Conservation (phyloP, 2,888 invertebrate species). For the Platycheirus albimanus region DNA sequence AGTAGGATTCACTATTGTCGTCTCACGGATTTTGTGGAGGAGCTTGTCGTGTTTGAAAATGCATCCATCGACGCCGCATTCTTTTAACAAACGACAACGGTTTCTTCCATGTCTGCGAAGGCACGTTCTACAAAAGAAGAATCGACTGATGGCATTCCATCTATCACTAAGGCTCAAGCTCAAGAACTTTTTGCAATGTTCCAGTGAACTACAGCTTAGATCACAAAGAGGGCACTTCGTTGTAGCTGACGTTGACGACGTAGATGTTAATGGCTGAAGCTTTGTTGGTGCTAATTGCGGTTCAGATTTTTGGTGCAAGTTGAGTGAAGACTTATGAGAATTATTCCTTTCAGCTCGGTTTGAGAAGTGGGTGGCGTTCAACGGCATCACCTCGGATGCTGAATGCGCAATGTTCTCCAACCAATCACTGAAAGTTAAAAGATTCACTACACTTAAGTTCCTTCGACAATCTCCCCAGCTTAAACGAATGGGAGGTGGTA, state of each 20-base stretch:
- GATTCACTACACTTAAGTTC: not conserved
- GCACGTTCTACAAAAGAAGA: not conserved
- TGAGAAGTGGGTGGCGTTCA: not conserved
- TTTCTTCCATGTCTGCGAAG: not conserved
- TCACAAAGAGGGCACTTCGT: not conserved
- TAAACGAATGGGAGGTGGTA: not conserved
- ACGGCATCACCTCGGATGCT: not conserved
- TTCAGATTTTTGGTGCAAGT: not conserved
- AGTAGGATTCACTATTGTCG: not conserved
- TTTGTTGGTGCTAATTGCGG: not conserved
- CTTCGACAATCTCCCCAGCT: not conserved
- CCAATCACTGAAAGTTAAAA: constrained; percentile 1
- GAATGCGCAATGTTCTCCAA: not conserved
- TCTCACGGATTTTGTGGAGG: not conserved
- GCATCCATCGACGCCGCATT: not conserved
- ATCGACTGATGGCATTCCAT: constrained; percentile 7
- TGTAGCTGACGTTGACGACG: not conserved
- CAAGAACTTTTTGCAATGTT: constrained; percentile 7
- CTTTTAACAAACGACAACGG: not conserved
- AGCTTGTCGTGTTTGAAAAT: constrained; percentile 1
- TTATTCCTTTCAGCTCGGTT: not conserved
- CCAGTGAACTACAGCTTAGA: not conserved
- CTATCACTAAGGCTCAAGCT: constrained; percentile 11
- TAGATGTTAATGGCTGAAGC: not conserved
- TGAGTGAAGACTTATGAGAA: not conserved